These are phyloP conservation scores for Globodera rostochiensis DNA, from an alignment of 1,140 invertebrate species.

Conservation along the genomic window DNA sequence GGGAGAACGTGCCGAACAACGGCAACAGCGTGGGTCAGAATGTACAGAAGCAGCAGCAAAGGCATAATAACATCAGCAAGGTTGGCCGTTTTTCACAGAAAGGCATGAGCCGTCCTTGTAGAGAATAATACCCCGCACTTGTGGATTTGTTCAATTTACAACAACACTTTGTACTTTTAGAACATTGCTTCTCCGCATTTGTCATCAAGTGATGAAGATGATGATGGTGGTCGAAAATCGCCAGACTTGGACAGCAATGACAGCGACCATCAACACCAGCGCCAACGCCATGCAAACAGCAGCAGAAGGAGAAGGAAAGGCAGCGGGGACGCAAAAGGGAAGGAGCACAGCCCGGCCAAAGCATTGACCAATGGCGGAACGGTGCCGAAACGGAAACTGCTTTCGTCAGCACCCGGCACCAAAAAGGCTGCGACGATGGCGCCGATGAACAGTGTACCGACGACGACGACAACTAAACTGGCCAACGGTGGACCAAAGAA, in stretches of 20 bases:
- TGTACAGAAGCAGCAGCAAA: neutral
- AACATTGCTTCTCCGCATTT: neutral
- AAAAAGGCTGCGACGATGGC: neutral
- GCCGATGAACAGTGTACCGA: neutral
- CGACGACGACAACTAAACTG: neutral
- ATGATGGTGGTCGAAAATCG: neutral
- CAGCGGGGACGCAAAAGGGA: neutral
- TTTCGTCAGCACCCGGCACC: neutral
- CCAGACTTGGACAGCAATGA: slow-evolving; percentile 8
- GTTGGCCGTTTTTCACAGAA: no score
- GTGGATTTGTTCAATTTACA: neutral
- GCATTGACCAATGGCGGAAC: neutral
- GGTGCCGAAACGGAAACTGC: slow-evolving; percentile 4
- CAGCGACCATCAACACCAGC: neutral
- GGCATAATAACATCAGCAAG: neutral
- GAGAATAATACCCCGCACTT: no score
- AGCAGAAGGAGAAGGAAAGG: neutral
- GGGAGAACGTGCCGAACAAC: neutral
- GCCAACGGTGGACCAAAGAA: neutral
- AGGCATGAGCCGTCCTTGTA: neutral
- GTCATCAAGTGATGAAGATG: neutral
- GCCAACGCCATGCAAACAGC: neutral
- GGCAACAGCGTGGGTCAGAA: neutral
- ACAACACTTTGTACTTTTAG: neutral
- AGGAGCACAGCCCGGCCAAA: neutral